Conservation (phyloP, 2,113 vertebrate species). For the Oryzias woworae region DNA sequence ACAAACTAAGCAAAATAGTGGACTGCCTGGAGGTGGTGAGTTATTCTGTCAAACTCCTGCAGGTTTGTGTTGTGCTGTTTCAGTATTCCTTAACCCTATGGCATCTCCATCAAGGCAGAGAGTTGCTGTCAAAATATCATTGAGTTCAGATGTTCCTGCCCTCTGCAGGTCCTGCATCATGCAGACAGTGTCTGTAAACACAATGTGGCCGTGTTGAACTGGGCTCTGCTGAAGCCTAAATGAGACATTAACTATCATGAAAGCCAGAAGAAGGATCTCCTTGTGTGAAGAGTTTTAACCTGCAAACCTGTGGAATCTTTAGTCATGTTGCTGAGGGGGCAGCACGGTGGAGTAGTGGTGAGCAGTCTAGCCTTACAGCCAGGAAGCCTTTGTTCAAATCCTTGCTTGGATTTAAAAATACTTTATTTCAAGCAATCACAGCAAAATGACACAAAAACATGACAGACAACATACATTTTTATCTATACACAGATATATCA, state of each 20-base stretch:
- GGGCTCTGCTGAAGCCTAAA: slow-evolving; percentile 44
- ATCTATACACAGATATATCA: no score
- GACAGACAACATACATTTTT: no score
- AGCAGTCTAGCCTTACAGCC: no score
- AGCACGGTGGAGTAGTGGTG: no score
- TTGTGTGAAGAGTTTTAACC: slow-evolving; percentile 45
- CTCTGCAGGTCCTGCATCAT: slow-evolving; percentile 15
- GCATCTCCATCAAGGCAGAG: slow-evolving; percentile 43
- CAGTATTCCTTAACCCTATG: slow-evolving; percentile 20
- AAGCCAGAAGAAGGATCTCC: slow-evolving; percentile 39
- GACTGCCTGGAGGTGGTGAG: slow-evolving; percentile 83
- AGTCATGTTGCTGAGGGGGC: slow-evolving; percentile 15
- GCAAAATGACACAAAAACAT: no score
- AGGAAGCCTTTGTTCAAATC: slow-evolving; percentile 12
- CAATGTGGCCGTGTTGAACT: slow-evolving; percentile 30
- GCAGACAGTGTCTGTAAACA: slow-evolving; percentile 41
- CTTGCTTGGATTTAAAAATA: no score
- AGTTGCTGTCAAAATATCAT: slow-evolving; percentile 69
- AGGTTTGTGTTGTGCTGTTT: slow-evolving; percentile 35
- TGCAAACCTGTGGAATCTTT: slow-evolving; percentile 15
- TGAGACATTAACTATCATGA: slow-evolving; percentile 23
- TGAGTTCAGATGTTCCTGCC: slow-evolving; percentile 24
- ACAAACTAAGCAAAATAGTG: slow-evolving; percentile 80
- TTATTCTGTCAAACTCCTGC: slow-evolving; percentile 43
- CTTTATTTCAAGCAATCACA: no score